phyloP scores from a whole-genome alignment of 2,113 vertebrate genomes.

The Lamprologus sp. region DNA sequence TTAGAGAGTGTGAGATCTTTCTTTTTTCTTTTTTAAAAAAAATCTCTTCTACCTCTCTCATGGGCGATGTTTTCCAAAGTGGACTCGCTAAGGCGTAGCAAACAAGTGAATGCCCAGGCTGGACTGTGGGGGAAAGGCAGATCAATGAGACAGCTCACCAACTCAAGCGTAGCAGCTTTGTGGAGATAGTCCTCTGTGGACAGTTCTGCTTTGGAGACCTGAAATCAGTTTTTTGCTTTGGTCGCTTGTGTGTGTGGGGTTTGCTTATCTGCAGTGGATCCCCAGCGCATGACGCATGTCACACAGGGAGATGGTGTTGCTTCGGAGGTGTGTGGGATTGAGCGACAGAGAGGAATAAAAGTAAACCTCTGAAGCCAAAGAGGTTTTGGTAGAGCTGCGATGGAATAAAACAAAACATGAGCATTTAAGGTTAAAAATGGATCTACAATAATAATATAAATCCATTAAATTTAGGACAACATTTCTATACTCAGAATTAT shows the following conservation, averaged over 20 bases:
- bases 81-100: conserved; percentile 56
- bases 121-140: conserved; percentile 53
- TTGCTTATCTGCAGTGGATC: conserved; percentile 55
- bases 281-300: conserved; percentile 43
- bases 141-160: conserved; percentile 66
- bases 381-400: background rate
- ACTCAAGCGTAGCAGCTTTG: conserved; percentile 62
- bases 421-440: background rate
- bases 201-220: conserved; percentile 63
- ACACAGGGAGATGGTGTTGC: conserved; percentile 22
- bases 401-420: background rate
- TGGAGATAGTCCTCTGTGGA: conserved; percentile 60
- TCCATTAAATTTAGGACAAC: background rate
- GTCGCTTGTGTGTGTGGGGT: background rate
- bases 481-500: background rate
- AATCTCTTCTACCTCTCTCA: conserved; percentile 12
- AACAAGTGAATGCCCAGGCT: conserved; percentile 55
- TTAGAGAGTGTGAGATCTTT: background rate
- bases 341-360: conserved; percentile 17
- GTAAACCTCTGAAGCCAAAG: background rate
- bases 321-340: background rate
- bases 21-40: background rate
- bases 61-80: conserved; percentile 62
- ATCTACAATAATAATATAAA: background rate
- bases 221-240: conserved; percentile 48